These are phyloP conservation scores for Drosophila yooni DNA, from an alignment of 2,888 invertebrate genomes.

Conservation along the genomic window DNA sequence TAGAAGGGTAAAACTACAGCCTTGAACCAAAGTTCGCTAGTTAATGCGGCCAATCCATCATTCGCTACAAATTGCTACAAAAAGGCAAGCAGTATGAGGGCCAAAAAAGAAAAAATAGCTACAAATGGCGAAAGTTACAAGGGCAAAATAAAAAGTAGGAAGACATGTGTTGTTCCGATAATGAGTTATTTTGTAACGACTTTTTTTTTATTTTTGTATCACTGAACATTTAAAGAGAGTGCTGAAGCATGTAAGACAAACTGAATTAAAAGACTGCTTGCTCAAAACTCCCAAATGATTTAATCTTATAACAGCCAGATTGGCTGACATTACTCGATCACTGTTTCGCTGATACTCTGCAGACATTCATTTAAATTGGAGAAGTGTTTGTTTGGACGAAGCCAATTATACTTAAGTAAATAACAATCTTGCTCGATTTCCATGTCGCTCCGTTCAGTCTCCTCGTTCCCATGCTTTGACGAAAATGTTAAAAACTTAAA, in stretches of 20 bases:
- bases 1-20: constrained; percentile 36
- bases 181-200: constrained; percentile 42
- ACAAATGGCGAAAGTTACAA: constrained; percentile 51
- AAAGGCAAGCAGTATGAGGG: constrained; percentile 36
- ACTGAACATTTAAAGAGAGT: constrained; percentile 5
- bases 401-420: constrained; percentile 76
- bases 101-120: constrained; percentile 13
- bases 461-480: constrained; percentile 51
- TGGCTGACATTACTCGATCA: not conserved
- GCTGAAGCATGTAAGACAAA: constrained; percentile 11
- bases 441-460: constrained; percentile 15
- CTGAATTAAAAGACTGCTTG: not conserved
- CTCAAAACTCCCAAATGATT: not conserved
- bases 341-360: not conserved
- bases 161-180: constrained; percentile 46
- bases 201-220: not conserved
- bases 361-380: constrained; percentile 19
- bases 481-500: constrained; percentile 79
- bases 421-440: constrained; percentile 58
- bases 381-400: constrained; percentile 40
- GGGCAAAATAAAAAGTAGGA: constrained; percentile 35
- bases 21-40: constrained; percentile 37
- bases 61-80: constrained; percentile 61
- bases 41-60: constrained; percentile 63
- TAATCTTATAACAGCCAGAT: not conserved